phyloP scores from a whole-genome alignment of 2,888 invertebrate genomes.

The Acanthosepion lycidas region DNA sequence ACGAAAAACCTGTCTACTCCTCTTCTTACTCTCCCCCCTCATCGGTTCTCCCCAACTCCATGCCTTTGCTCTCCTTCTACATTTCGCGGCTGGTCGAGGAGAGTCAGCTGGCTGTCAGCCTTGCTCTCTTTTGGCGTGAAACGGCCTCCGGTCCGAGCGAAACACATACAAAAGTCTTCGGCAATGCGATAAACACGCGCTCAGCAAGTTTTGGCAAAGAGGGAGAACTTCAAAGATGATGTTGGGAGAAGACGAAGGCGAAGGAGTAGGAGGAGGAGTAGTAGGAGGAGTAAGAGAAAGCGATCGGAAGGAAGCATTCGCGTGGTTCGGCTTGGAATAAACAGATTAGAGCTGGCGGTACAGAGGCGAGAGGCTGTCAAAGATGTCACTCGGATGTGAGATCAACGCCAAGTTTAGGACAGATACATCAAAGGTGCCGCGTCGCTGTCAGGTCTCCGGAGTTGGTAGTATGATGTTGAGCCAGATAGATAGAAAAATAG shows the following conservation, averaged over 20 bases:
- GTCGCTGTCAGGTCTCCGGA: neutral
- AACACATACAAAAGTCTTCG: neutral
- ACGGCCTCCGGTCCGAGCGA: constrained; percentile 33
- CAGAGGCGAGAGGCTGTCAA: constrained; percentile 33
- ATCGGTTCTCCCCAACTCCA: neutral
- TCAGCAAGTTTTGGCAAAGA: constrained; percentile 6
- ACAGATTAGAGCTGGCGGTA: constrained; percentile 22
- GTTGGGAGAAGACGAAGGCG: neutral
- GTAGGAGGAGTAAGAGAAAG: neutral
- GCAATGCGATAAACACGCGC: constrained; percentile 33
- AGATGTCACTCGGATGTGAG: constrained; percentile 8
- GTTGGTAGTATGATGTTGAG: constrained; percentile 18
- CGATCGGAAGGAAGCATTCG: neutral
- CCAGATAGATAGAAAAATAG: neutral
- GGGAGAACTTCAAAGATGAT: constrained; percentile 4
- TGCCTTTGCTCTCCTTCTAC: neutral
- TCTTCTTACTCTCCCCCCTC: neutral
- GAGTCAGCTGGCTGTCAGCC: constrained; percentile 33
- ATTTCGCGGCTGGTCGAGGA: neutral
- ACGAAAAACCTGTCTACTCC: constrained; percentile 8
- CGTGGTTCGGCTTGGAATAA: constrained; percentile 4
- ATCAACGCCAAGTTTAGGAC: constrained; percentile 22
- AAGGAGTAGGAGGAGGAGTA: neutral
- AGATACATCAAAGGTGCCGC: constrained; percentile 21
- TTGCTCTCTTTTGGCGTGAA: constrained; percentile 9